A percentile compares a stretch with the other conserved stretches of the same genome.
Evolutionary conservation across 2,113 vertebrate species (phyloP).

Genomic region (Tursiops truncatus): DNA sequence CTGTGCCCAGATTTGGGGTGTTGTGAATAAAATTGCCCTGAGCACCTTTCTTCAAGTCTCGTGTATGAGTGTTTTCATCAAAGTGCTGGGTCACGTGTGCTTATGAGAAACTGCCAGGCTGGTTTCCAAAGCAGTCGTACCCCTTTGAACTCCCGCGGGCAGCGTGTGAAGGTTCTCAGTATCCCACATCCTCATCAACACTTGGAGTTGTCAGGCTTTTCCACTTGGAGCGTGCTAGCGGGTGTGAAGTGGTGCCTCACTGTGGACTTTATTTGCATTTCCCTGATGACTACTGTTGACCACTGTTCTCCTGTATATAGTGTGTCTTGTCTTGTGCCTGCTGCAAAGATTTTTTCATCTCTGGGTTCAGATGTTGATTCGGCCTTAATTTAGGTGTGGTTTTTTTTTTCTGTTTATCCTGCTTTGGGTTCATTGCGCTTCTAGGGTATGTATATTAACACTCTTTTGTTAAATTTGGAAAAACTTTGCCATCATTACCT

Average conservation of each 20-base stretch:
- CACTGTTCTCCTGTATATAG: rapidly evolving
- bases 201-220: background rate
- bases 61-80: background rate
- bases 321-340: background rate
- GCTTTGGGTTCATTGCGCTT: background rate
- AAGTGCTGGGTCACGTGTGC: background rate
- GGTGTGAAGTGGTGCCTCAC: background rate
- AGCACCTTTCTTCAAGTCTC: rapidly evolving
- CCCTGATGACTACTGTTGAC: rapidly evolving
- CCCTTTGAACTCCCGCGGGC: background rate
- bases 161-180: rapidly evolving
- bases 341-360: background rate
- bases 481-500: background rate
- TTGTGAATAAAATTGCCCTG: no score
- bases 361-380: background rate
- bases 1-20: background rate
- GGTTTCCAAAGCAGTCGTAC: background rate
- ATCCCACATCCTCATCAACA: rapidly evolving
- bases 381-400: no score
- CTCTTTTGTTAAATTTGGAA: background rate
- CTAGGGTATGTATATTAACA: background rate
- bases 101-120: background rate
- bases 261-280: background rate
- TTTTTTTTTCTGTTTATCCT: background rate
- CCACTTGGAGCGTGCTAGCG: rapidly evolving